Evolutionary conservation across 2,888 invertebrate species (phyloP).

Genomic region (Alitta virens): DNA sequence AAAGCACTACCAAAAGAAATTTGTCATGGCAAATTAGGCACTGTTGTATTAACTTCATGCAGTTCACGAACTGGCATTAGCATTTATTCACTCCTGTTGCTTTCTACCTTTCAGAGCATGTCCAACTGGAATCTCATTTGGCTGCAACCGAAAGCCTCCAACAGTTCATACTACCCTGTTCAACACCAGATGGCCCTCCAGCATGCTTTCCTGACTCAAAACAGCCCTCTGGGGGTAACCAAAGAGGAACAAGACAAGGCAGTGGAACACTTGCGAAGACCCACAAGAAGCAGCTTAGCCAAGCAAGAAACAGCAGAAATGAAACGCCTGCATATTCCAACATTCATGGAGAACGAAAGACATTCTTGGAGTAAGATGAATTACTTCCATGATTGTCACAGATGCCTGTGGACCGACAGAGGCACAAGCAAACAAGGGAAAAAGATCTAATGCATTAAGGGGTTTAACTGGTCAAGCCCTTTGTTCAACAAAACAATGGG

Average conservation of each 20-base stretch:
- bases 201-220: not conserved
- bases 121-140: constrained; percentile 17
- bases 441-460: constrained; percentile 1
- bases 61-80: too few relatives aligned
- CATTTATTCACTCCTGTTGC: too few relatives aligned
- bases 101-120: constrained; percentile 1
- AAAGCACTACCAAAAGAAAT: too few relatives aligned
- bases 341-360: constrained; percentile 38
- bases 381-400: constrained; percentile 42
- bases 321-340: constrained; percentile 12
- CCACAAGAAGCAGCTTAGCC: not conserved
- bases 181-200: too few relatives aligned
- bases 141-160: constrained; percentile 8
- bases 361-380: constrained; percentile 47
- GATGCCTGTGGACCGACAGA: constrained; percentile 39
- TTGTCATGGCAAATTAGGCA: too few relatives aligned
- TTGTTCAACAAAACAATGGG: too few relatives aligned
- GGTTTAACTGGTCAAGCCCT: too few relatives aligned
- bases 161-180: not conserved
- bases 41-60: too few relatives aligned
- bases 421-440: not conserved
- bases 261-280: constrained; percentile 4
- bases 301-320: constrained; percentile 13
- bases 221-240: not conserved
- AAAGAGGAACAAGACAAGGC: not conserved